These are phyloP conservation scores for Orestias chungarensis DNA, from an alignment of 2,797 vertebrate species.

Conservation along the genomic window DNA sequence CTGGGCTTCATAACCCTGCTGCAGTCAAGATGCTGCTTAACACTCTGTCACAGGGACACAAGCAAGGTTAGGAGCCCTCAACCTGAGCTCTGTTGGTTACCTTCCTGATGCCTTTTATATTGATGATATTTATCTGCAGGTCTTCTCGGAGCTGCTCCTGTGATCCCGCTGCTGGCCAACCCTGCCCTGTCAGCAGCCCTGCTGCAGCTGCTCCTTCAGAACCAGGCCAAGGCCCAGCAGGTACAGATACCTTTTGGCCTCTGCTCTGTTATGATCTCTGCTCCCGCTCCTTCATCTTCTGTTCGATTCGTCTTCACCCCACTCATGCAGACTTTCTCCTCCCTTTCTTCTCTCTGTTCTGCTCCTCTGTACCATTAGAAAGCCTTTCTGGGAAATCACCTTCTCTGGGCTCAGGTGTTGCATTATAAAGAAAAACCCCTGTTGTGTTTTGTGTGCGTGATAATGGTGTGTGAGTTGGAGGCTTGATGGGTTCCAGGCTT, in stretches of 20 bases:
- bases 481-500: constrained; percentile 19
- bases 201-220: constrained; percentile 90
- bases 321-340: constrained; percentile 7
- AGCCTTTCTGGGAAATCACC: constrained; percentile 83
- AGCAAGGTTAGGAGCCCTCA: constrained; percentile 81
- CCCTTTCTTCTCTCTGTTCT: constrained; percentile 39
- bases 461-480: constrained; percentile 38
- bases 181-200: constrained; percentile 87
- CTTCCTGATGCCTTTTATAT: not conserved
- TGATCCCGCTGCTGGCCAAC: constrained; percentile 83
- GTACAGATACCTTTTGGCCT: constrained; percentile 64
- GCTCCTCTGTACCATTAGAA: constrained; percentile 76
- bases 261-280: constrained; percentile 2
- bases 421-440: constrained; percentile 78
- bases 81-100: not conserved
- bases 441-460: constrained; percentile 81
- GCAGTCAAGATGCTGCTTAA: constrained; percentile 90
- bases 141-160: constrained; percentile 87
- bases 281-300: constrained; percentile 10
- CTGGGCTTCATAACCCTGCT: constrained; percentile 86
- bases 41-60: constrained; percentile 86
- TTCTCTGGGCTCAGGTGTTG: constrained; percentile 84
- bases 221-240: constrained; percentile 87
- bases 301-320: constrained; percentile 40
- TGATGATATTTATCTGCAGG: constrained; percentile 71